Percentiles rank a stretch among this genome's conserved stretches.
These are phyloP conservation scores for Drosophila suboccidentalis DNA, from an alignment of 2,888 invertebrate species.

Conservation along the genomic window DNA sequence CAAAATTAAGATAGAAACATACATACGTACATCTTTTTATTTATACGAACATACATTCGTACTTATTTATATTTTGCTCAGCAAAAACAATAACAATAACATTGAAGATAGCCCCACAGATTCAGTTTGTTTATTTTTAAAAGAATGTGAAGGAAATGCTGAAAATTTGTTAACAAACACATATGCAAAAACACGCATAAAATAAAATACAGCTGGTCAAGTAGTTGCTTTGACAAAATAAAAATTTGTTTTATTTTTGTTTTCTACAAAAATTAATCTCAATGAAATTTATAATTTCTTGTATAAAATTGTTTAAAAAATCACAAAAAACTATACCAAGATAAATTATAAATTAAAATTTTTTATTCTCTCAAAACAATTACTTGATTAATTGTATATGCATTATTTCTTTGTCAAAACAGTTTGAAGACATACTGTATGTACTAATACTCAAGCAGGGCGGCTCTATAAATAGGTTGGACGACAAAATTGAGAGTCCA, in stretches of 20 bases:
- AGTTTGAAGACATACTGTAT: neutral
- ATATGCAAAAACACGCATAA: slow-evolving; percentile 8
- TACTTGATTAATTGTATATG: too few species aligned
- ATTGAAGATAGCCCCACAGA: slow-evolving; percentile 43
- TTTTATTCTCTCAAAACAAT: too few species aligned
- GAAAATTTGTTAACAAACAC: slow-evolving; percentile 42
- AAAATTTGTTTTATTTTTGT: too few species aligned
- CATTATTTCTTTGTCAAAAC: too few species aligned
- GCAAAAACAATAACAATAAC: slow-evolving; percentile 52
- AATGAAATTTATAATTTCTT: too few species aligned
- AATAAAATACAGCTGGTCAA: neutral
- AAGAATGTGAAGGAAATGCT: slow-evolving; percentile 58
- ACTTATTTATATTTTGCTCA: slow-evolving; percentile 44
- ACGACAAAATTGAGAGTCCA: slow-evolving; percentile 36
- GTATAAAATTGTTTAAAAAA: too few species aligned
- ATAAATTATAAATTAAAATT: too few species aligned
- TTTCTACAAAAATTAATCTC: too few species aligned
- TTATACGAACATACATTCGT: slow-evolving; percentile 6
- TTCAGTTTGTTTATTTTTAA: slow-evolving; percentile 56
- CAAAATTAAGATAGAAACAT: slow-evolving; percentile 19
- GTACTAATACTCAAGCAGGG: slow-evolving; percentile 13
- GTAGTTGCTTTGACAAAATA: too few species aligned
- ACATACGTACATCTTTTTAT: slow-evolving; percentile 13
- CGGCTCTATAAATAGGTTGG: slow-evolving; percentile 39
- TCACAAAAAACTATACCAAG: too few species aligned